Conservation (phyloP, 2,113 vertebrate species). For the Conger conger region DNA sequence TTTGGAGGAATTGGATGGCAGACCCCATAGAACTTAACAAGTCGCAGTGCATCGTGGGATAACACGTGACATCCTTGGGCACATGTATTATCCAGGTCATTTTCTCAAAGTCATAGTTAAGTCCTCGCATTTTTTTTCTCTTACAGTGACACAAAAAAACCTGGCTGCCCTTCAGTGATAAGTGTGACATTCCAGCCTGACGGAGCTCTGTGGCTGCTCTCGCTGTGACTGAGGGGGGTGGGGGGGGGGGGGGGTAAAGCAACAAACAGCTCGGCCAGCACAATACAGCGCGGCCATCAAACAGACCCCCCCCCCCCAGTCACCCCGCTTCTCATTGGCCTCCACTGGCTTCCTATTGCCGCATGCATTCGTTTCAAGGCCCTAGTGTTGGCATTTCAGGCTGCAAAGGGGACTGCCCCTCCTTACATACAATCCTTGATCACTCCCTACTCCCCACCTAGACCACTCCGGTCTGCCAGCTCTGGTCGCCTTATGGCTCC, state of each 20-base stretch:
- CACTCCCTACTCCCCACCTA: too few relatives aligned
- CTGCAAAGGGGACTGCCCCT: too few relatives aligned
- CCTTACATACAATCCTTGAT: too few relatives aligned
- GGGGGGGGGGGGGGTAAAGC: slow-evolving; percentile 40
- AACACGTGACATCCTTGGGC: too few relatives aligned
- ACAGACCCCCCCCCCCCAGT: slow-evolving; percentile 39
- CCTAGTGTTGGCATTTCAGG: too few relatives aligned
- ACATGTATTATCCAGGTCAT: neutral
- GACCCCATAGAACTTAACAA: too few relatives aligned
- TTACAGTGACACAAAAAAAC: neutral
- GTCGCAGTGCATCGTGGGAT: too few relatives aligned
- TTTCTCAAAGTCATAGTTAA: too few relatives aligned
- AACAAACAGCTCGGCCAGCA: slow-evolving; percentile 43
- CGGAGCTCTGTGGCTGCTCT: neutral
- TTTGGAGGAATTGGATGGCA: too few relatives aligned
- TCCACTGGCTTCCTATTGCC: slow-evolving; percentile 75
- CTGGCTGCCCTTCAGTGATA: slow-evolving; percentile 6
- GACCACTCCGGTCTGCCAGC: too few relatives aligned
- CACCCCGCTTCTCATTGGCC: slow-evolving; percentile 71
- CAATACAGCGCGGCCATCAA: slow-evolving; percentile 40
- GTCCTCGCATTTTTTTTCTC: neutral
- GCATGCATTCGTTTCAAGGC: slow-evolving; percentile 84
- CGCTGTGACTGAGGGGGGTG: neutral
- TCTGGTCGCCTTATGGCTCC: too few relatives aligned
- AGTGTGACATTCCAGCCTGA: slow-evolving; percentile 15